Conservation (phyloP, 2,888 invertebrate species). For the Tenthredo scrophulariae region DNA sequence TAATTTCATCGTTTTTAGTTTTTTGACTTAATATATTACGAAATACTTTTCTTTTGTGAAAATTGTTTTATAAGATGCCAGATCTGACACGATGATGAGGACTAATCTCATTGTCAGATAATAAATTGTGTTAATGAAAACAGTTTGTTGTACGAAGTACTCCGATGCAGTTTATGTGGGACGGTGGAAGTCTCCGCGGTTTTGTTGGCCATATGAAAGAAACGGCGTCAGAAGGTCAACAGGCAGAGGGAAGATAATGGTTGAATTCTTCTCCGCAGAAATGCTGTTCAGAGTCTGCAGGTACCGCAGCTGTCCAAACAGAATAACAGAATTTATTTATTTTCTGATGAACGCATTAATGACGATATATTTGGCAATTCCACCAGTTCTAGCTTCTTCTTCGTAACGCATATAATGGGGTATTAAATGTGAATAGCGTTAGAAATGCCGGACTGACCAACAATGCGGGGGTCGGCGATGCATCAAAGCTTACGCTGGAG, state of each 20-base stretch:
- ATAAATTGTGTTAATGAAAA: constrained; percentile 1
- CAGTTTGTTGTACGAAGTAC: neutral
- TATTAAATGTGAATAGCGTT: constrained; percentile 43
- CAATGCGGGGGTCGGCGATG: constrained; percentile 38
- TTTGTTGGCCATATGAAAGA: constrained; percentile 66
- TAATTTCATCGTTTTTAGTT: neutral
- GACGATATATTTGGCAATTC: constrained; percentile 34
- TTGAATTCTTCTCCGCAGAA: constrained; percentile 96
- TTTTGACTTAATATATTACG: neutral
- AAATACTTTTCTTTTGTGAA: neutral
- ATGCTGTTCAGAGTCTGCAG: constrained; percentile 94
- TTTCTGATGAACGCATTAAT: constrained; percentile 35
- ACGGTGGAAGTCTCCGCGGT: constrained; percentile 24
- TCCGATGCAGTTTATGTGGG: neutral
- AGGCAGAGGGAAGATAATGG: constrained; percentile 95
- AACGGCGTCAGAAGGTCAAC: constrained; percentile 87
- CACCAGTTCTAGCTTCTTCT: neutral
- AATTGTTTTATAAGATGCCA: neutral
- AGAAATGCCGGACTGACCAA: constrained; percentile 43
- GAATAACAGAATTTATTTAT: constrained; percentile 48
- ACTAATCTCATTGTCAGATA: neutral
- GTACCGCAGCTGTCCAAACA: constrained; percentile 84
- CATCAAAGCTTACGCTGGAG: constrained; percentile 42
- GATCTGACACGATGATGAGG: neutral
- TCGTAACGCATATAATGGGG: constrained; percentile 40